Conservation (phyloP, 2,113 vertebrate genomes). For the Misgurnus mizolepis region DNA sequence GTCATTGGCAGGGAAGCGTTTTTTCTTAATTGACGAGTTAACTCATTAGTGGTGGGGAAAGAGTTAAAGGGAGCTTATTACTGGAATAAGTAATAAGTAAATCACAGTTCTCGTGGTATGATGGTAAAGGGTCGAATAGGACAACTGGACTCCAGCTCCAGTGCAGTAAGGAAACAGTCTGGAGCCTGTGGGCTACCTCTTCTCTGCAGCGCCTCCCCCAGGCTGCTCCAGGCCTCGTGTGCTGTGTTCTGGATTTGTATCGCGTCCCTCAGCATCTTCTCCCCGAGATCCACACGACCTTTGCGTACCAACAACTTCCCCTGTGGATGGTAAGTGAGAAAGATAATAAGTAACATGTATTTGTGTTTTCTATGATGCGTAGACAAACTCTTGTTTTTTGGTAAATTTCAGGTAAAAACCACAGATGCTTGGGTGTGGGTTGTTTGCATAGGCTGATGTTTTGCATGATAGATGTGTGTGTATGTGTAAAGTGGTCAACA, state of each 20-base stretch:
- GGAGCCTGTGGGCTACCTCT: slow-evolving; percentile 83
- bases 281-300: slow-evolving; percentile 82
- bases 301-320: slow-evolving; percentile 84
- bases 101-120: slow-evolving; percentile 91
- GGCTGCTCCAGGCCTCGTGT: slow-evolving; percentile 89
- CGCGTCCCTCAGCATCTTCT: slow-evolving; percentile 92
- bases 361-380: neutral
- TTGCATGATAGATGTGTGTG: neutral
- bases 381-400: neutral
- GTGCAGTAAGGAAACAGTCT: slow-evolving; percentile 91
- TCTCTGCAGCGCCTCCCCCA: slow-evolving; percentile 90
- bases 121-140: slow-evolving; percentile 89
- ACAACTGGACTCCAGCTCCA: slow-evolving; percentile 94
- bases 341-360: neutral
- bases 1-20: no score
- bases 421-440: neutral
- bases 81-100: neutral
- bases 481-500: slow-evolving; percentile 44
- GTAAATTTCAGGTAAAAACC: neutral
- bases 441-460: neutral
- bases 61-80: no score
- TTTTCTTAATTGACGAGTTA: no score
- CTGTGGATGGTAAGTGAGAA: slow-evolving; percentile 70
- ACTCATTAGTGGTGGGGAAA: no score
- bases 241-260: slow-evolving; percentile 85